Conservation (phyloP, 2,888 invertebrate genomes). For the Fissipunctia ypsillon region DNA sequence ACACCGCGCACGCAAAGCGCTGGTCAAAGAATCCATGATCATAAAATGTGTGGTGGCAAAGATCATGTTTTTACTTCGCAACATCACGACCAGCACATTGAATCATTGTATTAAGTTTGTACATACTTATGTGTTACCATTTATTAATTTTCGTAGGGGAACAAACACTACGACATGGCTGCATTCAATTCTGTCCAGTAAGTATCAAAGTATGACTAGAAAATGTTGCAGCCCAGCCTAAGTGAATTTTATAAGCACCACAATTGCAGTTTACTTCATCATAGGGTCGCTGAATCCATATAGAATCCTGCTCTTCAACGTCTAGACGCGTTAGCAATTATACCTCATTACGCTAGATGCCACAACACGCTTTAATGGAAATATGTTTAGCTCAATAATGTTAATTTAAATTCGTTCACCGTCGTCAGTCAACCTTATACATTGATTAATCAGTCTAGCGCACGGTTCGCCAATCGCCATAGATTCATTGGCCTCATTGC, state of each 20-base stretch:
- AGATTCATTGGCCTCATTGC: constrained; percentile 68
- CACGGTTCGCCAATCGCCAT: constrained; percentile 55
- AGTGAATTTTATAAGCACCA: constrained; percentile 20
- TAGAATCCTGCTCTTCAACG: constrained; percentile 25
- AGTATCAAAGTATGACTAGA: constrained; percentile 49
- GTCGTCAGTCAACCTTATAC: constrained; percentile 46
- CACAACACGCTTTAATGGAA: constrained; percentile 35
- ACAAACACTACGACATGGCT: constrained; percentile 46
- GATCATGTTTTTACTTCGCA: constrained; percentile 7
- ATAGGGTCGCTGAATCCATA: constrained; percentile 4
- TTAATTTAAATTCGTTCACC: constrained; percentile 48
- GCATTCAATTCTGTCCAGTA: constrained; percentile 44
- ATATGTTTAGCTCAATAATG: constrained; percentile 43
- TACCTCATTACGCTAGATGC: constrained; percentile 35
- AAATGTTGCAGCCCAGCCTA: constrained; percentile 30
- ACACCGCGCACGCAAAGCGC: background rate
- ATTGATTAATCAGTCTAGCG: constrained; percentile 57
- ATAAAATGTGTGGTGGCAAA: constrained; percentile 15
- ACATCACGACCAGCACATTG: constrained; percentile 10
- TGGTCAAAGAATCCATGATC: constrained; percentile 13
- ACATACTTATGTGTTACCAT: constrained; percentile 27
- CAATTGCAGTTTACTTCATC: constrained; percentile 19
- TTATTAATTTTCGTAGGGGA: constrained; percentile 59
- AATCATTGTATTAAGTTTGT: constrained; percentile 21
- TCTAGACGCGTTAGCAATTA: constrained; percentile 46